A percentile compares a stretch with the other conserved stretches of the same genome.
phyloP scores from a whole-genome alignment of 2,113 vertebrate species.

The Ifrita kowaldi region DNA sequence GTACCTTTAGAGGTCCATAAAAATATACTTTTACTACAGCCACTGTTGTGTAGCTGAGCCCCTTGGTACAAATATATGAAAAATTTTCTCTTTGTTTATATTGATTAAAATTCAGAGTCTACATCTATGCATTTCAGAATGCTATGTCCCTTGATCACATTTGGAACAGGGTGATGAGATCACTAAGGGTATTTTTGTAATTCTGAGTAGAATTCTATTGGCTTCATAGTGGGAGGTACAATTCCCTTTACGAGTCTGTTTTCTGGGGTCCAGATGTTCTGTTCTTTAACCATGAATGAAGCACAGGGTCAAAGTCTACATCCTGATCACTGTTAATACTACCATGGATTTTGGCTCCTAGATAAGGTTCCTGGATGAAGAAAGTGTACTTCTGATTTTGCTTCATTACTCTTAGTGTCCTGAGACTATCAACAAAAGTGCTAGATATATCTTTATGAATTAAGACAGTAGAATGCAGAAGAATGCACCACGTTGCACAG shows the following conservation, averaged over 20 bases:
- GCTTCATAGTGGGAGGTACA: not conserved
- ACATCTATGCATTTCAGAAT: not conserved
- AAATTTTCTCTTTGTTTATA: not conserved
- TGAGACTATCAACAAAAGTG: not conserved
- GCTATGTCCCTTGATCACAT: not conserved
- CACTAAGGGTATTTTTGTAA: not conserved
- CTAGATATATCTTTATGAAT: not conserved
- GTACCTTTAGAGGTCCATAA: not conserved
- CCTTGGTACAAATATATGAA: not conserved
- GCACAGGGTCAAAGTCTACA: not conserved
- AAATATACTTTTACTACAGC: not conserved
- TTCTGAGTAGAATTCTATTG: not conserved
- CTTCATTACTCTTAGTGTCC: not conserved
- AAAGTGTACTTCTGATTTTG: not conserved
- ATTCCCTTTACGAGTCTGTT: not conserved
- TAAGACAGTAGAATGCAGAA: not conserved
- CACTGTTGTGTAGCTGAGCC: not conserved
- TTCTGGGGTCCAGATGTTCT: not conserved
- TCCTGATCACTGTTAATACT: not conserved
- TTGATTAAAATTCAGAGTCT: not conserved
- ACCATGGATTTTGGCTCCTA: not conserved
- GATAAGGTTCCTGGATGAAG: not conserved
- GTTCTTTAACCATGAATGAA: not conserved
- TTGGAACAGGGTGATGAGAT: not conserved
- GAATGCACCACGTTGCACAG: fast-evolving